These are phyloP conservation scores for Amphimallon solstitiale DNA, from an alignment of 2,888 invertebrate species.

Conservation along the genomic window DNA sequence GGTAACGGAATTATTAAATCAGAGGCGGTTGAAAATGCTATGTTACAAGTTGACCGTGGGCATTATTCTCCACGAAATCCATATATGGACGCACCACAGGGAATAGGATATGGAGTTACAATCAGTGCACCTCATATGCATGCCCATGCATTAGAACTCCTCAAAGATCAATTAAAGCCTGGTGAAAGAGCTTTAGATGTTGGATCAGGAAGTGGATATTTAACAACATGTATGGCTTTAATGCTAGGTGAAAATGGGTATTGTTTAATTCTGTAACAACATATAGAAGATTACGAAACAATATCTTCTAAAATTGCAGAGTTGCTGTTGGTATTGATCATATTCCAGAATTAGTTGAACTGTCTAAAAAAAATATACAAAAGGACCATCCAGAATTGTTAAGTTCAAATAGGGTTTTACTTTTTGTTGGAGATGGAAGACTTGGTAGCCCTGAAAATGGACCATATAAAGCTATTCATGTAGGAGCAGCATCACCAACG, in stretches of 20 bases:
- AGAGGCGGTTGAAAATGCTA: slow-evolving; percentile 80
- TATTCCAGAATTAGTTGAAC: slow-evolving; percentile 81
- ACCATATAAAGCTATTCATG: slow-evolving; percentile 93
- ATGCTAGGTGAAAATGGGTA: slow-evolving; percentile 77
- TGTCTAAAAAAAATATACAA: slow-evolving; percentile 80
- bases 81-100: slow-evolving; percentile 91
- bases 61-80: slow-evolving; percentile 81
- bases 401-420: slow-evolving; percentile 72
- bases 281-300: neutral
- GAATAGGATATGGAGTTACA: slow-evolving; percentile 94
- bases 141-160: slow-evolving; percentile 88
- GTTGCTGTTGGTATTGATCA: slow-evolving; percentile 87
- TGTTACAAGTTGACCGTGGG: slow-evolving; percentile 85
- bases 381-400: slow-evolving; percentile 78
- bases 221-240: slow-evolving; percentile 90
- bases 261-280: neutral
- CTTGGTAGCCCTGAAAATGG: slow-evolving; percentile 78
- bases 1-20: slow-evolving; percentile 80
- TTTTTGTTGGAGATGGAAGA: slow-evolving; percentile 91
- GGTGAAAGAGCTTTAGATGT: slow-evolving; percentile 89
- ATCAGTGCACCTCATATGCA: slow-evolving; percentile 99
- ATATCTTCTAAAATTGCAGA: slow-evolving; percentile 45
- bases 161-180: slow-evolving; percentile 79
- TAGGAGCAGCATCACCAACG: slow-evolving; percentile 86
- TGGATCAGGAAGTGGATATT: slow-evolving; percentile 93